phyloP scores from a whole-genome alignment of 2,113 vertebrate genomes.

The Corythaeola cristata region DNA sequence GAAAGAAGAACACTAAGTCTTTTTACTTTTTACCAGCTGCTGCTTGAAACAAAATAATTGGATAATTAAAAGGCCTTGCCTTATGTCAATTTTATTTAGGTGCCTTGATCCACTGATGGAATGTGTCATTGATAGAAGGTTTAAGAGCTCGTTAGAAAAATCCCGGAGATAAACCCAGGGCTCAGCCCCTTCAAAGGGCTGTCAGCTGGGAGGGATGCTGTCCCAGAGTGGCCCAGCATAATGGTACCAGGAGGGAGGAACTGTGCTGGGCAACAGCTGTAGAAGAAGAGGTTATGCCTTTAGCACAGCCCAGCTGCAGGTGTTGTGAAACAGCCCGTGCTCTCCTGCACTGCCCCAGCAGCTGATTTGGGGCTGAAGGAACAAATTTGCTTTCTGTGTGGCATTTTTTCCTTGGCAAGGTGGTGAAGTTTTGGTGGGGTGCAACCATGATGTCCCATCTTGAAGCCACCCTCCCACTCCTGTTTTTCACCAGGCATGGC shows the following conservation, averaged over 20 bases:
- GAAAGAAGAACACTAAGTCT: constrained; percentile 62
- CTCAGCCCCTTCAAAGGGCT: constrained; percentile 45
- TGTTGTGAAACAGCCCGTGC: fast-evolving
- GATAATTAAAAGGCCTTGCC: constrained; percentile 77
- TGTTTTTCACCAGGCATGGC: background rate
- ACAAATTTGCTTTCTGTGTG: fast-evolving
- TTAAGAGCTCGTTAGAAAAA: constrained; percentile 63
- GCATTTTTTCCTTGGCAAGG: background rate
- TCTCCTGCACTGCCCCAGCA: background rate
- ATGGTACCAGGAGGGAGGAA: background rate
- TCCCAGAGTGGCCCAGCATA: background rate
- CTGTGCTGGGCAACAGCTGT: background rate
- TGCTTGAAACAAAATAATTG: constrained; percentile 74
- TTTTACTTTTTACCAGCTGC: constrained; percentile 70
- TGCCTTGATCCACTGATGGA: constrained; percentile 73
- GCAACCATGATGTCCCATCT: fast-evolving
- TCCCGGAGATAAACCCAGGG: constrained; percentile 12
- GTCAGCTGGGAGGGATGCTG: background rate
- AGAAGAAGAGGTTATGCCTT: background rate
- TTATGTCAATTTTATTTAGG: constrained; percentile 74
- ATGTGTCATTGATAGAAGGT: constrained; percentile 69
- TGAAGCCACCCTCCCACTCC: background rate
- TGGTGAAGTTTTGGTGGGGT: background rate
- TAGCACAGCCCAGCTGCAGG: background rate
- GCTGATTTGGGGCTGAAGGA: background rate